A percentile compares a stretch with the other conserved stretches of the same genome.
phyloP scores from a whole-genome alignment of 2,797 vertebrate species.

The Enteromius paludinosus region DNA sequence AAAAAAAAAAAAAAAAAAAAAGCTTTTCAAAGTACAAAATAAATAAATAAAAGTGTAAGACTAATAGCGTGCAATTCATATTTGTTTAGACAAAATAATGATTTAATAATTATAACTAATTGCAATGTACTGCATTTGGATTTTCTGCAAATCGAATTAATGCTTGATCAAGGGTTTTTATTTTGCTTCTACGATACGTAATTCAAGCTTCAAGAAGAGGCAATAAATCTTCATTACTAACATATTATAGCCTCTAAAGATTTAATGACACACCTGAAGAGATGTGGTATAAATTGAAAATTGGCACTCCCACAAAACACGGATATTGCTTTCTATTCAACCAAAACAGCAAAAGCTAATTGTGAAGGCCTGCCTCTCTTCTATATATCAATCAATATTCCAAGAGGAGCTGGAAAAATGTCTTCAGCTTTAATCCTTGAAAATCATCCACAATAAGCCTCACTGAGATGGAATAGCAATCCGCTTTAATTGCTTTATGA shows the following conservation, averaged over 20 bases:
- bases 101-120: constrained; percentile 6
- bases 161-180: not conserved
- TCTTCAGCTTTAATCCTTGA: constrained; percentile 31
- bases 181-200: not conserved
- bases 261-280: constrained; percentile 33
- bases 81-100: constrained; percentile 2
- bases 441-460: constrained; percentile 10
- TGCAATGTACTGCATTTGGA: not conserved
- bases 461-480: constrained; percentile 21
- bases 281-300: not conserved
- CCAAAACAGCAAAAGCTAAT: constrained; percentile 34
- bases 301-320: not conserved
- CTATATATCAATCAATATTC: constrained; percentile 41
- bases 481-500: constrained; percentile 34
- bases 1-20: not conserved
- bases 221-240: constrained; percentile 33
- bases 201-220: constrained; percentile 5
- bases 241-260: constrained; percentile 1
- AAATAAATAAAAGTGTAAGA: not conserved
- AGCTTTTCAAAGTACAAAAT: not conserved
- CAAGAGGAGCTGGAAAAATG: constrained; percentile 23
- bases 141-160: constrained; percentile 4
- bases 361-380: constrained; percentile 19
- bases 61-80: not conserved
- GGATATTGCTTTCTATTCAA: constrained; percentile 28